Evolutionary conservation across 1,140 invertebrate genomes (phyloP), one percentile per base, ranked within the genome.

Genomic region (Sycophaga agraensis): DNA sequence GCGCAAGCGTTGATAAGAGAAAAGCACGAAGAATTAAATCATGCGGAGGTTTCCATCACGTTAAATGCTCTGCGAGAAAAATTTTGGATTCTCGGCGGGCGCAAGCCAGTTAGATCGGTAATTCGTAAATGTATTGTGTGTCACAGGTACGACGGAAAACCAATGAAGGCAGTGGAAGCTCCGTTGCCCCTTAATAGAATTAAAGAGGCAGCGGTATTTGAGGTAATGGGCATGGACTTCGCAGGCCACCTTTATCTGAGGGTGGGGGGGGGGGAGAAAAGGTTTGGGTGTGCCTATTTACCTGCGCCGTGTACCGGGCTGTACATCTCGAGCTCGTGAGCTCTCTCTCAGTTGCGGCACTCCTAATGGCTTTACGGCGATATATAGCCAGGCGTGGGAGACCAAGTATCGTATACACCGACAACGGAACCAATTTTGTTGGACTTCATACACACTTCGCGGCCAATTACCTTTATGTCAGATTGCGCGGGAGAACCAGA

Each of bases 361-460:
- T 63, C 31, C 66, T n/a, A 45, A 51, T 12, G 28, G 46, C 1
- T 45, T 34, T 73, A 1, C 53, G 65, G 2, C 43, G 66, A 2
- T 70, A 70, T 31, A 66, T 75, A 6, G 63, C 40, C 0, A 45
- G 68, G 1, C 53, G 71, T 63, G 73, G 75, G 28, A 55, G 71
- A 59, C 76, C 73, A 2, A 37, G 28, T 2, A 68, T 67, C 1
- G 70, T 83, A 9, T 81, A 73, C 43, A 76, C 68, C 45, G 75
- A 82, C 53, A 81, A 82, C 46, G 79, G 70, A 0, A 73, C 69
- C 5, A 76, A 76, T 66, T 78, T 81, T 48, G 60, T 64, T 17
- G 71, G 68, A 12, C 49, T 63, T 0, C 28, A 56, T n/a, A 77
- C 73, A 79, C 2, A 75, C 78, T 66, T 64, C 67, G 1, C 49